Percentiles rank a stretch among this genome's conserved stretches.
Conservation (phyloP, 2,797 vertebrate species). For the Phrynocephalus forsythii region DNA sequence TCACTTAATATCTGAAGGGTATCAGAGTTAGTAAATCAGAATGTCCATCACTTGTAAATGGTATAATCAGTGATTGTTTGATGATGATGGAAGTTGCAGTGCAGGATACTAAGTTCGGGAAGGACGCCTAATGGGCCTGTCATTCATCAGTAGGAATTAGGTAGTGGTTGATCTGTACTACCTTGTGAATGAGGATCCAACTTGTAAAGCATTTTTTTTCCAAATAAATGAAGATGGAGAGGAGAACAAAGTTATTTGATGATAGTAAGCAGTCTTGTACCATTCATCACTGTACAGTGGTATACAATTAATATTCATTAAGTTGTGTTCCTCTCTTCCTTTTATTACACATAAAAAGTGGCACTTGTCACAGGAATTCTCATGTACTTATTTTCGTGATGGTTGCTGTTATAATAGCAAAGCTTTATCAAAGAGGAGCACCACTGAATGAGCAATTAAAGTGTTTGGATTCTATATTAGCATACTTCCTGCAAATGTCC, state of each 20-base stretch:
- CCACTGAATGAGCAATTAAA: background rate
- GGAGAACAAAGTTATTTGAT: slow-evolving; percentile 4
- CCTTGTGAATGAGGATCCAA: slow-evolving; percentile 32
- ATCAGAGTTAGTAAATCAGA: background rate
- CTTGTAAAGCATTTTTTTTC: slow-evolving; percentile 11
- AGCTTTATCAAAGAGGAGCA: slow-evolving; percentile 18
- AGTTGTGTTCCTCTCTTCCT: background rate
- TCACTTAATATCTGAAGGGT: background rate
- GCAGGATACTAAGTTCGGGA: background rate
- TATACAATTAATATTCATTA: slow-evolving; percentile 30
- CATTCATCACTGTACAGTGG: slow-evolving; percentile 15
- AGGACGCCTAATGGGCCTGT: background rate
- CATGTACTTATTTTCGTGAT: slow-evolving; percentile 18
- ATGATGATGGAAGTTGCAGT: background rate
- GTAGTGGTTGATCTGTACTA: background rate
- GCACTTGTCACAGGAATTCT: slow-evolving; percentile 6
- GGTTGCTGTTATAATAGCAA: slow-evolving; percentile 14
- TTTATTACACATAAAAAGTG: background rate
- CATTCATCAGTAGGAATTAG: background rate
- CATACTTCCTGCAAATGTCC: slow-evolving; percentile 28
- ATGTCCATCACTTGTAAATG: background rate
- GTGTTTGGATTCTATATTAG: slow-evolving; percentile 30
- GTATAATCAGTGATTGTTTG: background rate
- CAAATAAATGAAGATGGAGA: background rate
- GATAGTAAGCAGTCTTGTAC: background rate